A percentile compares a stretch with the other conserved stretches of the same genome.
Evolutionary conservation across 2,888 invertebrate genomes (phyloP).

Genomic region (Imbricaverruca yamaguchii): DNA sequence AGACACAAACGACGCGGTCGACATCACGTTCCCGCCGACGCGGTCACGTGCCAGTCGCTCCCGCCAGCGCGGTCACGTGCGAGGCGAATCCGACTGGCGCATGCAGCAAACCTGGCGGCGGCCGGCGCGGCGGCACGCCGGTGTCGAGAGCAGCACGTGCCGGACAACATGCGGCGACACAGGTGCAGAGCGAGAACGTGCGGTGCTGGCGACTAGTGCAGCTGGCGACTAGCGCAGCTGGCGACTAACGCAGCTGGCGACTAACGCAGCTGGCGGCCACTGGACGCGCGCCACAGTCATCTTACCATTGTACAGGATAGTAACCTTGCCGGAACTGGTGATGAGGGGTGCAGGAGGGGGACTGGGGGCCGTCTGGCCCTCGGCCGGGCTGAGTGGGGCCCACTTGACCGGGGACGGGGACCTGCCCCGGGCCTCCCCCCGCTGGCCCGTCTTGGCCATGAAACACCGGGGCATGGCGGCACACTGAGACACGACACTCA

Average conservation of each 20-base stretch:
- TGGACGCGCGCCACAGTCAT: neutral
- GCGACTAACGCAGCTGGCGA: neutral
- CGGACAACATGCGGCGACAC: no score
- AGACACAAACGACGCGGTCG: no score
- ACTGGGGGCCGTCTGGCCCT: conserved; percentile 56
- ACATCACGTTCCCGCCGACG: no score
- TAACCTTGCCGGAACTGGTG: conserved; percentile 22
- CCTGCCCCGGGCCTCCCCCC: conserved; percentile 32
- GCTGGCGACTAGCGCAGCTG: neutral
- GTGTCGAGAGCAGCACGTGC: no score
- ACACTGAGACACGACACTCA: conserved; percentile 10
- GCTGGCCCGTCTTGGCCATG: conserved; percentile 72
- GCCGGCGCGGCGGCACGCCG: no score
- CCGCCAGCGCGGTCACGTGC: no score
- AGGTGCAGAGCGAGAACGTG: neutral
- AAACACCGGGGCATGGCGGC: conserved; percentile 77
- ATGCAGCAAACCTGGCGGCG: no score
- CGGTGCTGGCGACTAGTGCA: neutral
- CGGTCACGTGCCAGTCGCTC: no score
- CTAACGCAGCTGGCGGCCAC: neutral
- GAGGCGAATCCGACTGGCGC: no score
- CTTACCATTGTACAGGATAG: conserved; percentile 18
- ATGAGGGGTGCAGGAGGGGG: conserved; percentile 34
- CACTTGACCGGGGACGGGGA: conserved; percentile 42
- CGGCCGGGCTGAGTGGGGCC: conserved; percentile 67